These are phyloP conservation scores for Apostichopus californicus DNA, from an alignment of 35 echinoderm and acorn worm species.

Conservation along the genomic window DNA sequence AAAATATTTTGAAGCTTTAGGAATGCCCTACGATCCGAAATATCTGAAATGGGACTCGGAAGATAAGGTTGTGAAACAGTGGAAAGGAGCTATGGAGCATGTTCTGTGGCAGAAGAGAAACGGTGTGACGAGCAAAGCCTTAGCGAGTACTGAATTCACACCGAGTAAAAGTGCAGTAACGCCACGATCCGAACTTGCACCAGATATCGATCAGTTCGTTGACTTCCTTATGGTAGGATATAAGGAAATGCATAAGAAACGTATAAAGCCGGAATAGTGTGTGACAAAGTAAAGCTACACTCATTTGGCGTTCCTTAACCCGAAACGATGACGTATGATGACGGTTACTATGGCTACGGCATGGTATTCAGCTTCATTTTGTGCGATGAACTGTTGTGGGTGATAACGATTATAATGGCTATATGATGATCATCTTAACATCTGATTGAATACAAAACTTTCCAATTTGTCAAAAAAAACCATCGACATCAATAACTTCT, in stretches of 20 bases:
- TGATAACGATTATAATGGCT: too few relatives aligned
- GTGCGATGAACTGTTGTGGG: too few relatives aligned
- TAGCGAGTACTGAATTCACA: conserved; percentile 44
- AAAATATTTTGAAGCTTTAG: conserved; percentile 62
- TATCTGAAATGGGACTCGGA: conserved; percentile 49
- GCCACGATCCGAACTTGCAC: conserved; percentile 9
- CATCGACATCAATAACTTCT: too few relatives aligned
- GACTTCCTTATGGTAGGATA: conserved; percentile 55
- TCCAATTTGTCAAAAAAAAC: too few relatives aligned
- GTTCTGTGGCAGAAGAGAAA: conserved; percentile 47
- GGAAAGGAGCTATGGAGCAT: conserved; percentile 58
- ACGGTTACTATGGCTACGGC: neutral
- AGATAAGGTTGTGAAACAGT: conserved; percentile 55
- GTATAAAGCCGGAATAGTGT: conserved; percentile 34
- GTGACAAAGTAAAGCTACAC: neutral
- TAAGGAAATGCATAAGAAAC: conserved; percentile 46
- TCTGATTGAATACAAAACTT: too few relatives aligned
- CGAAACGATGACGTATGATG: neutral
- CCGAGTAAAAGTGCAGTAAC: conserved; percentile 4
- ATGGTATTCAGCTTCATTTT: neutral
- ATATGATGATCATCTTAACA: too few relatives aligned
- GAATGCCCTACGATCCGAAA: conserved; percentile 55
- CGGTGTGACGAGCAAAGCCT: conserved; percentile 33
- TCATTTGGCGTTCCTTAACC: neutral
- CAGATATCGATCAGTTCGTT: conserved; percentile 45